Evolutionary conservation across 2,797 vertebrate species (phyloP).

Genomic region (Perdix hodgsoniae): DNA sequence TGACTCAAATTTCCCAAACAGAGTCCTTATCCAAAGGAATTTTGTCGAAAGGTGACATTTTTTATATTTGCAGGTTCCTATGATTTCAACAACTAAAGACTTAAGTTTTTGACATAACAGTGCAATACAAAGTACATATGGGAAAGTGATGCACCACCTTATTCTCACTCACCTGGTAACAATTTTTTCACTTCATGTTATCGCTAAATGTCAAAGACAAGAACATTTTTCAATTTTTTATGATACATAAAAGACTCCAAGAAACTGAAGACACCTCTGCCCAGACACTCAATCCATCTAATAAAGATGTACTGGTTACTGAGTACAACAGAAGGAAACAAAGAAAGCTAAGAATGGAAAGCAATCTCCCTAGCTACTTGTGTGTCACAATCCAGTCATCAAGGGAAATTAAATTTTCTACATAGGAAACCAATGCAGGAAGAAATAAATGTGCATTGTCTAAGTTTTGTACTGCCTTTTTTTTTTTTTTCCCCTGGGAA

Average conservation of each 20-base stretch:
- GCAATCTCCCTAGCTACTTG: not conserved
- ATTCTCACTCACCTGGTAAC: not conserved
- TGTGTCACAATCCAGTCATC: not conserved
- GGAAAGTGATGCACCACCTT: not conserved
- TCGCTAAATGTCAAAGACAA: not conserved
- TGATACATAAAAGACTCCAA: not conserved
- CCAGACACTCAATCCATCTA: not conserved
- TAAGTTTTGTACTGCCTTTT: not conserved
- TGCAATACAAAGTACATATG: rapidly evolving
- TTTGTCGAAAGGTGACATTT: not conserved
- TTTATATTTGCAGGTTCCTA: not conserved
- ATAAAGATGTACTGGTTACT: not conserved
- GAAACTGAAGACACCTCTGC: not conserved
- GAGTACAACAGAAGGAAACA: not conserved
- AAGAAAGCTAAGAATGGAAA: not conserved
- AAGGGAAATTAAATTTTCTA: not conserved
- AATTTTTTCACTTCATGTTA: not conserved
- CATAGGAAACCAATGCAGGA: not conserved
- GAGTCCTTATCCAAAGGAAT: not conserved
- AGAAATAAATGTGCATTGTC: not conserved
- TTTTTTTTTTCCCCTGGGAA: not conserved
- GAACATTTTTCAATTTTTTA: not conserved
- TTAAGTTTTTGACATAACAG: not conserved
- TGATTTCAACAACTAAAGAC: not conserved
- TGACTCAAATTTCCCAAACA: not conserved